phyloP scores from a whole-genome alignment of 2,797 vertebrate species.

The Onychomys torridus region DNA sequence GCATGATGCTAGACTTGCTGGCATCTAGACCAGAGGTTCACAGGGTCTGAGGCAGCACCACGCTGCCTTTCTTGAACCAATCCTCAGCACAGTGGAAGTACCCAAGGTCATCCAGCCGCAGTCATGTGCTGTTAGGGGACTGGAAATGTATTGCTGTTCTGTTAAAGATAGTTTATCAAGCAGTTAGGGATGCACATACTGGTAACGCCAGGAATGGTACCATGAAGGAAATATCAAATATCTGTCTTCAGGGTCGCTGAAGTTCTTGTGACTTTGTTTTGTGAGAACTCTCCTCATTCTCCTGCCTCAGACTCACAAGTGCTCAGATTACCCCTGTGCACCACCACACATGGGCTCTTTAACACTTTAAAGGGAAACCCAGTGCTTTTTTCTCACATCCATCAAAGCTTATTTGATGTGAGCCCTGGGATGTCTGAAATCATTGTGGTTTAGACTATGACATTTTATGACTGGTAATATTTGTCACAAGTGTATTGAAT shows the following conservation, averaged over 20 bases:
- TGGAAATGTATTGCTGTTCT: constrained; percentile 40
- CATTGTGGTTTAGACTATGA: constrained; percentile 31
- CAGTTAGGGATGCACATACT: not conserved
- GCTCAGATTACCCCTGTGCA: not conserved
- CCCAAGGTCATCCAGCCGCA: not conserved
- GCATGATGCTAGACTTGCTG: constrained; percentile 48
- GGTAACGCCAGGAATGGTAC: not conserved
- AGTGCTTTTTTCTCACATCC: not conserved
- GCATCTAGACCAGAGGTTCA: not conserved
- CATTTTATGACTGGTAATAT: constrained; percentile 4
- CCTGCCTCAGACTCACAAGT: not conserved
- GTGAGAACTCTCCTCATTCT: not conserved
- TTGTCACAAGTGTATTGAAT: not conserved
- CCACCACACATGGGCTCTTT: not conserved
- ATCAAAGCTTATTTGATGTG: not conserved
- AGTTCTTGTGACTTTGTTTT: not conserved
- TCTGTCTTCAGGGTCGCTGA: constrained; percentile 11
- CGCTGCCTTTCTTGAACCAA: not conserved
- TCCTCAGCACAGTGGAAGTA: not conserved
- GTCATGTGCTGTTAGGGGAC: constrained; percentile 5
- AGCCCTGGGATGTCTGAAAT: not conserved
- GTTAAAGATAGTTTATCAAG: not conserved
- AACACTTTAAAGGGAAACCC: constrained; percentile 52
- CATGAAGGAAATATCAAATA: constrained; percentile 23
- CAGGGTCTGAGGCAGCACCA: not conserved